Evolutionary conservation across 2,797 vertebrate genomes (phyloP).

Genomic region (Melanotaenia trifasciata): DNA sequence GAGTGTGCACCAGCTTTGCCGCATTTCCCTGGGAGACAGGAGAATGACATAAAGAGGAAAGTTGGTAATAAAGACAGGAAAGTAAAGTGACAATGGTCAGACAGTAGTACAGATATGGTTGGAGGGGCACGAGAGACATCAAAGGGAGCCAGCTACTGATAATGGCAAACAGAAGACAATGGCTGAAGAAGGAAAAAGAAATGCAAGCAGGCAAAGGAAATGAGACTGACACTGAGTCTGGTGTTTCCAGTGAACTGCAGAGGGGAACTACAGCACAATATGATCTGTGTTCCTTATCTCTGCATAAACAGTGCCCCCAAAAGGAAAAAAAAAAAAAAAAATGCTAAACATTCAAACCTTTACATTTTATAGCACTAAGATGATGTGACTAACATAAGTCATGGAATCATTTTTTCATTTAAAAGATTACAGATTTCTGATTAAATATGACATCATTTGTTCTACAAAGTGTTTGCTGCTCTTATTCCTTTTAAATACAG

Average conservation of each 20-base stretch:
- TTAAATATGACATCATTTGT: background rate
- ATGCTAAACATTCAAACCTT: no score
- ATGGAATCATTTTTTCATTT: no score
- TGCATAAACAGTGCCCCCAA: slow-evolving; percentile 70
- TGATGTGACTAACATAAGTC: no score
- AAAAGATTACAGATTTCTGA: background rate
- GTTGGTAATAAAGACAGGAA: slow-evolving; percentile 31
- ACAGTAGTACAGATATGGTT: slow-evolving; percentile 12
- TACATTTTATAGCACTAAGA: no score
- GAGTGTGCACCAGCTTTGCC: slow-evolving; percentile 95
- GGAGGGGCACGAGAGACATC: background rate
- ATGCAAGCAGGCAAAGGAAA: slow-evolving; percentile 25
- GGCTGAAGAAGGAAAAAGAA: slow-evolving; percentile 26
- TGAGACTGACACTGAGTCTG: slow-evolving; percentile 9
- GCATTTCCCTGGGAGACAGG: slow-evolving; percentile 90
- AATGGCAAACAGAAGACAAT: slow-evolving; percentile 38
- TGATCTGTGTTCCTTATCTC: slow-evolving; percentile 21
- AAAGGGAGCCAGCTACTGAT: slow-evolving; percentile 13
- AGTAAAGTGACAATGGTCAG: slow-evolving; percentile 13
- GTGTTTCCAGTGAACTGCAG: slow-evolving; percentile 40
- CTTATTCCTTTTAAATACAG: background rate
- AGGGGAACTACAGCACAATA: background rate
- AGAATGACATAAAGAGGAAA: slow-evolving; percentile 15
- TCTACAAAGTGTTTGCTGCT: background rate
- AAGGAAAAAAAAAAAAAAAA: slow-evolving; percentile 37